These are phyloP conservation scores for Thunnus maccoyii DNA, from an alignment of 2,113 vertebrate genomes.

Conservation along the genomic window DNA sequence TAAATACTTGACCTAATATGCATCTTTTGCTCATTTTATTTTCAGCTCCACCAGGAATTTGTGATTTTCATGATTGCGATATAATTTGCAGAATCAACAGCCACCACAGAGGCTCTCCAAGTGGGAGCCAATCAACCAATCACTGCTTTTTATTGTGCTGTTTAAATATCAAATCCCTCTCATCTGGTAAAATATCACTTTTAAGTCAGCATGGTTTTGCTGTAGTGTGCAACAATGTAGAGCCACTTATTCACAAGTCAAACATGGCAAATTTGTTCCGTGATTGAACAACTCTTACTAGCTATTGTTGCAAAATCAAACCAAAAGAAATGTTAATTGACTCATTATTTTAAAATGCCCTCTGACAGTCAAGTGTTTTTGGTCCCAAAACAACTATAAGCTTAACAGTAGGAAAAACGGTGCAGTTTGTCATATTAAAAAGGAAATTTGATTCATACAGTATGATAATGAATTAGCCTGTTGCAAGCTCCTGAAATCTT, in stretches of 20 bases:
- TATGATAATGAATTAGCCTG: too few species aligned
- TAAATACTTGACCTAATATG: conserved; percentile 77
- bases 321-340: background rate
- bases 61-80: conserved; percentile 57
- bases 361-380: background rate
- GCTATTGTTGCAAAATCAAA: background rate
- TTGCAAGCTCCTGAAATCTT: too few species aligned
- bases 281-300: background rate
- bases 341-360: conserved; percentile 3
- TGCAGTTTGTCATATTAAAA: too few species aligned
- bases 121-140: conserved; percentile 35
- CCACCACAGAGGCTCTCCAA: conserved; percentile 37
- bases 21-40: conserved; percentile 57
- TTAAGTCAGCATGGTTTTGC: background rate
- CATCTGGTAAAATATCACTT: conserved; percentile 11
- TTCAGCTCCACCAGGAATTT: conserved; percentile 49
- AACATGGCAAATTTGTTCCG: background rate
- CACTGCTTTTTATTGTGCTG: conserved; percentile 2
- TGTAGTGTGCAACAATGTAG: background rate
- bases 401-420: too few species aligned
- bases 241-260: conserved; percentile 26
- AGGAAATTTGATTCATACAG: too few species aligned
- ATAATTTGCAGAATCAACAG: conserved; percentile 56
- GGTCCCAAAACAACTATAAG: background rate
- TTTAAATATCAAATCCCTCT: conserved; percentile 5